phyloP scores from a whole-genome alignment of 2,888 invertebrate genomes.

The Mycalesis mineus region DNA sequence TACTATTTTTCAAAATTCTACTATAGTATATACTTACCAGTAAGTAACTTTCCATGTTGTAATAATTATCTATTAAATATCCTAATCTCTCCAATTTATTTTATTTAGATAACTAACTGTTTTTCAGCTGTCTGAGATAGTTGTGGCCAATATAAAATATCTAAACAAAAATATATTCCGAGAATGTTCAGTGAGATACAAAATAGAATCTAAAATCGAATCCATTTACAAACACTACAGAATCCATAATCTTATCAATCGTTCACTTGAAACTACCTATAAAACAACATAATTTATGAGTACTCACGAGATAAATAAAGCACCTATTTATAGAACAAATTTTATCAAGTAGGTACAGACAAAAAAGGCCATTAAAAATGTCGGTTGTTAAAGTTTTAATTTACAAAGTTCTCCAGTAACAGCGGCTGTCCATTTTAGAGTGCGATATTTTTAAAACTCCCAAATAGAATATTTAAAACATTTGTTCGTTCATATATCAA shows the following conservation, averaged over 20 bases:
- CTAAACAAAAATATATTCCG: no score
- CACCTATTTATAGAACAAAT: constrained; percentile 22
- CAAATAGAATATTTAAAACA: constrained; percentile 31
- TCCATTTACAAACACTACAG: background rate
- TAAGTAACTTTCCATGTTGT: no score
- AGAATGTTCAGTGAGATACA: background rate
- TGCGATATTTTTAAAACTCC: constrained; percentile 30
- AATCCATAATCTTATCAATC: constrained; percentile 7
- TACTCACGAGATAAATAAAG: constrained; percentile 13
- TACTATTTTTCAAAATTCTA: no score
- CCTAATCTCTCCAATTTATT: no score
- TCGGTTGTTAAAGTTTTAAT: constrained; percentile 31
- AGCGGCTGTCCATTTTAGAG: constrained; percentile 29
- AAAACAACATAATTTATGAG: constrained; percentile 17
- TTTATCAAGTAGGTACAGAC: constrained; percentile 23
- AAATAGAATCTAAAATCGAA: background rate
- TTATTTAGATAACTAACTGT: no score
- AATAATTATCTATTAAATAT: no score
- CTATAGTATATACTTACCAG: no score
- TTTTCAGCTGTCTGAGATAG: no score
- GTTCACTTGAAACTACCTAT: constrained; percentile 2
- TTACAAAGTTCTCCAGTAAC: constrained; percentile 28
- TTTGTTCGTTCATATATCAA: constrained; percentile 27
- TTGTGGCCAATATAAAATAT: no score
- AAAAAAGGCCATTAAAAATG: constrained; percentile 28